Percentiles rank a stretch among this genome's conserved stretches.
These are phyloP conservation scores for Sitophilus oryzae DNA, from an alignment of 1,140 invertebrate genomes.

Conservation along the genomic window DNA sequence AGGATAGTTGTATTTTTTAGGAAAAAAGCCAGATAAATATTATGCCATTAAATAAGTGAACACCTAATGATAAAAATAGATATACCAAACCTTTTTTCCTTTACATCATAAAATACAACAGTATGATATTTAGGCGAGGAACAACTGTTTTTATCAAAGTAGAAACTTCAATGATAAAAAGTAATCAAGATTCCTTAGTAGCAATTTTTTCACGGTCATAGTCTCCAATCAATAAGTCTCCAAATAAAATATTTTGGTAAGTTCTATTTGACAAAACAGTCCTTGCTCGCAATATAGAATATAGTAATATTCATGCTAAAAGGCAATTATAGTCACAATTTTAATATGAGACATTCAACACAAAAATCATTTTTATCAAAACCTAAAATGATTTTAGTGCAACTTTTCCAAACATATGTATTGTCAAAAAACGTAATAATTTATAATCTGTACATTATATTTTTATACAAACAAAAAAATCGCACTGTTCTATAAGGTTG, in stretches of 20 bases:
- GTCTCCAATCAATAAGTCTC: too few relatives aligned
- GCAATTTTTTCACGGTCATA: too few relatives aligned
- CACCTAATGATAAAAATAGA: conserved; percentile 21
- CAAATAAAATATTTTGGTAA: too few relatives aligned
- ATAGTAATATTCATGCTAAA: conserved; percentile 43
- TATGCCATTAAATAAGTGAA: conserved; percentile 10
- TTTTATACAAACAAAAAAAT: conserved; percentile 13
- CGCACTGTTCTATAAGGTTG: conserved; percentile 10
- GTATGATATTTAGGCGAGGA: conserved; percentile 31
- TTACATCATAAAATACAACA: conserved; percentile 40
- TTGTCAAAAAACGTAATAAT: conserved; percentile 42
- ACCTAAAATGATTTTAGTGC: conserved; percentile 19
- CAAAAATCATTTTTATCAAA: conserved; percentile 23
- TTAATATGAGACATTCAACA: conserved; percentile 33
- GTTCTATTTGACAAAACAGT: not conserved
- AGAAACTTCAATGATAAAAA: too few relatives aligned
- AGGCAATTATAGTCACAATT: conserved; percentile 45
- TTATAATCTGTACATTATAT: conserved; percentile 26
- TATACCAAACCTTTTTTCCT: conserved; percentile 27
- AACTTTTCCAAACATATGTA: conserved; percentile 26
- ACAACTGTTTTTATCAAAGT: not conserved
- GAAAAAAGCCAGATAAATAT: conserved; percentile 30
- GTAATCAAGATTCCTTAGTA: too few relatives aligned
- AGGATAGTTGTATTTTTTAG: conserved; percentile 38
- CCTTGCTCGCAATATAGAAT: conserved; percentile 1